Conservation (phyloP, 1,140 invertebrate species). For the Himalopsyche phryganea region DNA sequence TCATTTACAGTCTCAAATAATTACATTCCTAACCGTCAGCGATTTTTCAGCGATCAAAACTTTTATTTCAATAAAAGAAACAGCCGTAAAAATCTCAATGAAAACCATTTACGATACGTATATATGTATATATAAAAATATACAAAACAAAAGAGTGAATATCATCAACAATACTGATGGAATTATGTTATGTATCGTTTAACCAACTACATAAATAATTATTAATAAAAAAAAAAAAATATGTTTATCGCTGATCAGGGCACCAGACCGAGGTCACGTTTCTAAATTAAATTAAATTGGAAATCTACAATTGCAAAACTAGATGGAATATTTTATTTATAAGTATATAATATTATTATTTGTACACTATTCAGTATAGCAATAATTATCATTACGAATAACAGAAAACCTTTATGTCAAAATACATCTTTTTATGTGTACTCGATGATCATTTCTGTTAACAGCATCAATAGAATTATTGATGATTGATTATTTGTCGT, state of each 20-base stretch:
- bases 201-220: not conserved
- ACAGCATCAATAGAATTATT: not conserved
- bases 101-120: not conserved
- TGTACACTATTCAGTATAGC: slow-evolving; percentile 6
- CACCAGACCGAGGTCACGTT: not conserved
- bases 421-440: not conserved
- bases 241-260: not conserved
- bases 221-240: not conserved
- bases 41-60: too few species aligned
- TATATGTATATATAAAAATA: not conserved
- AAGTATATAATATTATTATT: not conserved
- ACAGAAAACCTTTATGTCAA: not conserved
- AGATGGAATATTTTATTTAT: not conserved
- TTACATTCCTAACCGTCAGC: too few species aligned
- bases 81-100: not conserved
- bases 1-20: too few species aligned
- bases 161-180: not conserved
- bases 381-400: not conserved
- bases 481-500: too few species aligned
- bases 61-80: not conserved
- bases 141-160: not conserved
- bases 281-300: not conserved
- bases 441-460: not conserved
- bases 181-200: slow-evolving; percentile 2
- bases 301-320: not conserved